Evolutionary conservation across 2,888 invertebrate genomes (phyloP), one percentile per base, ranked within the genome.

Genomic region (Amiota communis): DNA sequence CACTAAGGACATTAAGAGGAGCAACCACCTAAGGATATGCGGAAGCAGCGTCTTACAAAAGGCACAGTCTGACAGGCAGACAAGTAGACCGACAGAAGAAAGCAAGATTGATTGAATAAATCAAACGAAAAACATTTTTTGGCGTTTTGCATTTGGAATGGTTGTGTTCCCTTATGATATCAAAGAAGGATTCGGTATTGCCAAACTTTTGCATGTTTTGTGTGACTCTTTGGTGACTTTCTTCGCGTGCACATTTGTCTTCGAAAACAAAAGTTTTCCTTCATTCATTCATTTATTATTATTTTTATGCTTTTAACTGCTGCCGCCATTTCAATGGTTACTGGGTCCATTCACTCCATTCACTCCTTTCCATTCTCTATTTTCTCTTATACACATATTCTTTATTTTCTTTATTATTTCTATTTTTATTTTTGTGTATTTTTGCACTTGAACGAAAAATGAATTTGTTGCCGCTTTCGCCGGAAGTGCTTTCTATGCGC

Each of bases 241-340:
- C 15, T 59, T 15, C 59, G 20, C 20, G 11, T 59, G 59, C 67
- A 68, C 67, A 68, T 53, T 68, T 68, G 67, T 68, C 67, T 51
- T 46, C 12, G 65, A 72, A 65, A 72, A 72, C 56, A 65, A 72
- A 72, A 57, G 72, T 72, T 72, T 36, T 36, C 8, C 2, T 2
- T 49, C 64, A 64, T 57, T 59, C 63, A 74, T 73, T 79, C 82
- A 82, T 80, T 82, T 85, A 76, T 79, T 36, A 36, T 36, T 72
- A 74, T 77, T 78, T 65, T 76, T 77, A 70, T 76, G 77, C 76
- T 72, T 76, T 74, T 72, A 75, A 74, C 69, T 75, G 72, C 48
- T 73, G 61, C 71, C 74, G 56, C 49, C 68, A 12, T 72, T 74
- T 72, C 56, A 49, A 63, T 75, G 79, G 74, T 79, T 82, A 78